These are phyloP conservation scores for Notiomystis cincta DNA, from an alignment of 2,113 vertebrate species.

Conservation along the genomic window DNA sequence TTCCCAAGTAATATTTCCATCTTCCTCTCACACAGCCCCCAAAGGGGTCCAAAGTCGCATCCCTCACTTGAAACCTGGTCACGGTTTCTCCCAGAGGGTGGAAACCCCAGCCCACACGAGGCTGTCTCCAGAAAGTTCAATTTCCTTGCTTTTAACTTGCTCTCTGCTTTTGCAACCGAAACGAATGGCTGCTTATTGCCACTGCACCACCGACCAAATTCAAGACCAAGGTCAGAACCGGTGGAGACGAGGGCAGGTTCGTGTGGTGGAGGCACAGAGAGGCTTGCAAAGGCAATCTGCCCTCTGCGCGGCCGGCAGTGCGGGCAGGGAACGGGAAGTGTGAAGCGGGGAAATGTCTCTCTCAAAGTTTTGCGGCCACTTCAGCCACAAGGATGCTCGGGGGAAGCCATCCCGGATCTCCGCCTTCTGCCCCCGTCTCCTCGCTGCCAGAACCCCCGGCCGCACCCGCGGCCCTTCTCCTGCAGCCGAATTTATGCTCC, in stretches of 20 bases:
- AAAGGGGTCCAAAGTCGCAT: rapidly evolving
- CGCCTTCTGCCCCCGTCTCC: neutral
- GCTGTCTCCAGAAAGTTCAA: neutral
- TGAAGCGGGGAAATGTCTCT: neutral
- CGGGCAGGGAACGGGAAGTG: neutral
- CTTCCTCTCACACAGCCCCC: neutral
- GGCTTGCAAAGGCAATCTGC: neutral
- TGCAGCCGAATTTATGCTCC: neutral
- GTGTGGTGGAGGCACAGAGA: neutral
- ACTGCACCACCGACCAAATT: neutral
- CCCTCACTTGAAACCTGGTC: neutral
- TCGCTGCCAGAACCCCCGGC: neutral
- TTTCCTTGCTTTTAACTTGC: neutral
- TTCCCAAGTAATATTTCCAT: neutral
- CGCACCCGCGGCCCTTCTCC: neutral
- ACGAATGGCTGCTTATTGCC: neutral
- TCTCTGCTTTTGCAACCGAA: neutral
- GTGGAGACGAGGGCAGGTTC: neutral
- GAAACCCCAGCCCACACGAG: neutral
- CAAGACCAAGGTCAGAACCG: neutral
- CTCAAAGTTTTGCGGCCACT: neutral
- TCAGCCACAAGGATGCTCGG: neutral
- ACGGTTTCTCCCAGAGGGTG: rapidly evolving
- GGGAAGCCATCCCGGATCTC: neutral
- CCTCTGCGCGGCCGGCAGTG: rapidly evolving